Evolutionary conservation across 2,113 vertebrate species (phyloP).

Genomic region (Maccullochella peelii): DNA sequence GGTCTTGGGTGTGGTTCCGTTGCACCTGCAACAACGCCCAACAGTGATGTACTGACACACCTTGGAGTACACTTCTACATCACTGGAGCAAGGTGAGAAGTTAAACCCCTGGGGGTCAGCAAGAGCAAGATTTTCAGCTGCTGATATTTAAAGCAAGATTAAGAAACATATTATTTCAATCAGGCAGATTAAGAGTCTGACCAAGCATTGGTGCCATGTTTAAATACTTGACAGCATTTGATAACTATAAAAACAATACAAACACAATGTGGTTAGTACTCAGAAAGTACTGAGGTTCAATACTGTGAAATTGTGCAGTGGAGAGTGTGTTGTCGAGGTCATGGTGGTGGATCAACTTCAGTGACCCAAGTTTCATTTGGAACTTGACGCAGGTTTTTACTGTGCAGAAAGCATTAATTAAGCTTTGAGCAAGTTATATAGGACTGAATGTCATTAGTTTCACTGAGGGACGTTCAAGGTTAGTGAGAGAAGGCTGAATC

Average conservation of each 20-base stretch:
- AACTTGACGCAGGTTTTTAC: background rate
- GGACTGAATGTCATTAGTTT: background rate
- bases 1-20: background rate
- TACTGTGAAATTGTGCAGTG: no score
- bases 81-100: background rate
- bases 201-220: background rate
- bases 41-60: background rate
- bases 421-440: background rate
- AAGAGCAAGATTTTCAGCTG: background rate
- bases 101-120: background rate
- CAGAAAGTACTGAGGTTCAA: no score
- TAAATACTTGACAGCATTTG: background rate
- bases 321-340: no score
- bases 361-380: background rate
- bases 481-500: conserved; percentile 76
- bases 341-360: no score
- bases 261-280: background rate
- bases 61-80: background rate
- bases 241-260: background rate
- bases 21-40: background rate
- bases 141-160: background rate
- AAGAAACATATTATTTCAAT: background rate
- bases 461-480: conserved; percentile 62
- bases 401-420: background rate
- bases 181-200: background rate